A percentile compares a stretch with the other conserved stretches of the same genome.
These are phyloP conservation scores for Callionymus lyra DNA, from an alignment of 2,113 vertebrate species.

Conservation along the genomic window DNA sequence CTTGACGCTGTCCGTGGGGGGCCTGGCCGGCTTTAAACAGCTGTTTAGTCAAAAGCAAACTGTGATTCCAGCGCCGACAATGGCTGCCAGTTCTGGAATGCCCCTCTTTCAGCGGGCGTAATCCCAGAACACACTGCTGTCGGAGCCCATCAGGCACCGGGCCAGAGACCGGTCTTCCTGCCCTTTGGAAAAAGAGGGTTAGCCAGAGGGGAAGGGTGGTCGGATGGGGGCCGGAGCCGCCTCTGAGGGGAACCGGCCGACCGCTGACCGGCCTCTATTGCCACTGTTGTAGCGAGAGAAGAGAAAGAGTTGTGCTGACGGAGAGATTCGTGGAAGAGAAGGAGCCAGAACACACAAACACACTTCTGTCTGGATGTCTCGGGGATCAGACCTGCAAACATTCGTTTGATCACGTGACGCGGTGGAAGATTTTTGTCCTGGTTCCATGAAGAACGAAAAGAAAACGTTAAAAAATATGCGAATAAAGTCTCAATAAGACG, in stretches of 20 bases:
- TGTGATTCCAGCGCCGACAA: conserved; percentile 53
- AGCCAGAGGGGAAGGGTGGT: conserved; percentile 28
- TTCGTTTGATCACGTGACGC: no score
- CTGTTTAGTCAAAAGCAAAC: conserved; percentile 64
- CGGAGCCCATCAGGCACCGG: conserved; percentile 56
- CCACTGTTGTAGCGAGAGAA: conserved; percentile 38
- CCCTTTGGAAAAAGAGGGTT: conserved; percentile 53
- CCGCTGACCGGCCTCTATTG: conserved; percentile 48
- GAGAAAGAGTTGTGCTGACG: conserved; percentile 66
- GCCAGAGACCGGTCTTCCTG: conserved; percentile 44
- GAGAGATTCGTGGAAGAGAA: conserved; percentile 31
- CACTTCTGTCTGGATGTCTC: neutral
- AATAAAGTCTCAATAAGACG: no score
- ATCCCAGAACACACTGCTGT: conserved; percentile 58
- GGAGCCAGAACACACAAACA: conserved; percentile 2
- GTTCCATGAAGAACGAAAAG: no score
- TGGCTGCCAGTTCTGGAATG: conserved; percentile 55
- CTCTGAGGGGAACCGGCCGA: conserved; percentile 32
- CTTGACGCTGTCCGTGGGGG: conserved; percentile 30
- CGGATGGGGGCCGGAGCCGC: conserved; percentile 35
- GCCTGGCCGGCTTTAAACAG: conserved; percentile 52
- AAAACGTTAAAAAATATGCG: no score
- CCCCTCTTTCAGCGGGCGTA: conserved; percentile 58
- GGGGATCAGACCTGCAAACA: no score
- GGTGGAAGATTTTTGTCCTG: no score